Conservation (phyloP, 2,113 vertebrate genomes). For the Anolis carolinensis region DNA sequence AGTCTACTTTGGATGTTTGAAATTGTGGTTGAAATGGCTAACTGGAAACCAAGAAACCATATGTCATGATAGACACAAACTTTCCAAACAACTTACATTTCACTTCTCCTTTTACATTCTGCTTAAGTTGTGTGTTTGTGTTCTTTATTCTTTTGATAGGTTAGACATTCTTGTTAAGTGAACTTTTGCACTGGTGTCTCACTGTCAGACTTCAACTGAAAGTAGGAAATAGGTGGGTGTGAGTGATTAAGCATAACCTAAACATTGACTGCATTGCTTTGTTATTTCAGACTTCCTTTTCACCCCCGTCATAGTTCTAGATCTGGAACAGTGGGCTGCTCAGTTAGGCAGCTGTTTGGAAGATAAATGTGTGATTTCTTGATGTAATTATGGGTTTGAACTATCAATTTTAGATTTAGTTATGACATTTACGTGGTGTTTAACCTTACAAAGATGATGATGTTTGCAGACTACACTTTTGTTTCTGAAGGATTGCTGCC, state of each 20-base stretch:
- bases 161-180: constrained; percentile 63
- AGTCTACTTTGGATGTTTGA: constrained; percentile 4
- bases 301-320: constrained; percentile 49
- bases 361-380: constrained; percentile 40
- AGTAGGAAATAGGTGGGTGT: constrained; percentile 74
- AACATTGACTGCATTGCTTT: constrained; percentile 66
- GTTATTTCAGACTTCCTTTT: constrained; percentile 68
- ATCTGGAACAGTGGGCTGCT: constrained; percentile 46
- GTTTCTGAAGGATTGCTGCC: constrained; percentile 44
- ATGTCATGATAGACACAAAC: background rate
- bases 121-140: constrained; percentile 48
- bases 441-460: constrained; percentile 44
- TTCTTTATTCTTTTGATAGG: constrained; percentile 58
- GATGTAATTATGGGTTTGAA: constrained; percentile 43
- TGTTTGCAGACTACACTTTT: constrained; percentile 63
- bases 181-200: constrained; percentile 65
- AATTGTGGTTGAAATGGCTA: background rate
- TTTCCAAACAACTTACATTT: constrained; percentile 30
- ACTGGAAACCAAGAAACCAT: background rate
- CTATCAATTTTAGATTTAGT: constrained; percentile 63
- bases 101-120: constrained; percentile 10
- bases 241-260: constrained; percentile 71
- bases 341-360: constrained; percentile 47
- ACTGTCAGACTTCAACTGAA: constrained; percentile 62
- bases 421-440: constrained; percentile 52